Conservation (phyloP, 2,888 invertebrate species). For the Epistrophe eligans region DNA sequence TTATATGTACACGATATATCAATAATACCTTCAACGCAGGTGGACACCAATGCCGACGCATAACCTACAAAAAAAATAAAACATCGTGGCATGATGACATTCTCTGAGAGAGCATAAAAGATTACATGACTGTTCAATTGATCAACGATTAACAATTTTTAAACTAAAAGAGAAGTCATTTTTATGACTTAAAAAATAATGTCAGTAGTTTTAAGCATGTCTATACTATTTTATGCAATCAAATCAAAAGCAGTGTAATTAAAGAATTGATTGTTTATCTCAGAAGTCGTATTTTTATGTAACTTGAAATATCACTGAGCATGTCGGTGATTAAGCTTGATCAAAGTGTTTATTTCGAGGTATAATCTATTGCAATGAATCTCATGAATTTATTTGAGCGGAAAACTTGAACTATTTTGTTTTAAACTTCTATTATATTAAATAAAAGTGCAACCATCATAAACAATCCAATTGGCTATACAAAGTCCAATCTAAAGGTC, state of each 20-base stretch:
- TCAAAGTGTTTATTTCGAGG: constrained; percentile 9
- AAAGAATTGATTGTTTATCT: constrained; percentile 49
- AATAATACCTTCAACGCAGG: neutral
- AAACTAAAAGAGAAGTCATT: neutral
- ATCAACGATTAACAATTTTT: constrained; percentile 41
- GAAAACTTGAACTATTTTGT: constrained; percentile 43
- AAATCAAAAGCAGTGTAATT: constrained; percentile 53
- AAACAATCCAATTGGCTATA: neutral
- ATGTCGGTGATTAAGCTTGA: constrained; percentile 27
- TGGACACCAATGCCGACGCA: neutral
- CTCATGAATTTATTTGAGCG: constrained; percentile 25
- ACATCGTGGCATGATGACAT: constrained; percentile 26
- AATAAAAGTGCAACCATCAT: neutral
- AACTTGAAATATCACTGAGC: constrained; percentile 40
- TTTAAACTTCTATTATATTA: neutral
- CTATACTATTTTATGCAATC: constrained; percentile 29
- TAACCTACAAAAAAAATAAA: neutral
- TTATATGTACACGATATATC: neutral
- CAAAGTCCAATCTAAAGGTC: constrained; percentile 41
- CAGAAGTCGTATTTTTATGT: constrained; percentile 23
- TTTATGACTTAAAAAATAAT: constrained; percentile 24
- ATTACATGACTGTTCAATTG: constrained; percentile 16
- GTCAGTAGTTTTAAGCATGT: constrained; percentile 16
- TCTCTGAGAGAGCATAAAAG: constrained; percentile 7
- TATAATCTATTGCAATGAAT: constrained; percentile 37